phyloP scores from a whole-genome alignment of 2,888 invertebrate species.

The Athrips mouffetella region DNA sequence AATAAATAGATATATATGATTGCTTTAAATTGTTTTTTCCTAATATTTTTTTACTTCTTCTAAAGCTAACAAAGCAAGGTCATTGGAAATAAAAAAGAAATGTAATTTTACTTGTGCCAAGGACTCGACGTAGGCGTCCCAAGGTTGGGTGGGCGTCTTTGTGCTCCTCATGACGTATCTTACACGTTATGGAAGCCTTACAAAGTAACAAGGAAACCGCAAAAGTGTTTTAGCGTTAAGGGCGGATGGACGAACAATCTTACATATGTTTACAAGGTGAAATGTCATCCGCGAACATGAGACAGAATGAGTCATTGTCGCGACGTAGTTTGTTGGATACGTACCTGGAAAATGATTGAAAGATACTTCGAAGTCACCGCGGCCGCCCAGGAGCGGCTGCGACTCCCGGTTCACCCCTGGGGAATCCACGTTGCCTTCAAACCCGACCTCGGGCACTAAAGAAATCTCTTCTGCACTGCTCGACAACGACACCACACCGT shows the following conservation, averaged over 20 bases:
- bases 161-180: neutral
- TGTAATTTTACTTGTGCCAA: constrained; percentile 27
- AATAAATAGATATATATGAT: no score
- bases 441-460: constrained; percentile 89
- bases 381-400: constrained; percentile 94
- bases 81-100: no score
- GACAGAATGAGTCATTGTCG: constrained; percentile 16
- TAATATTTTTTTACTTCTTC: no score
- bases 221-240: neutral
- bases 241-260: neutral
- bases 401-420: constrained; percentile 92
- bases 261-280: neutral
- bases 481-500: constrained; percentile 79
- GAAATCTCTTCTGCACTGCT: constrained; percentile 83
- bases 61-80: no score
- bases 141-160: no score
- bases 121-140: no score
- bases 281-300: neutral
- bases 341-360: constrained; percentile 93
- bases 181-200: constrained; percentile 3
- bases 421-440: constrained; percentile 90
- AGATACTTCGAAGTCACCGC: constrained; percentile 84
- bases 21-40: no score
- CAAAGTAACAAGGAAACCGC: neutral
- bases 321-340: neutral